A percentile compares a stretch with the other conserved stretches of the same genome.
Conservation (phyloP, 2,797 vertebrate genomes). For the Spinibarbus caldwelli region DNA sequence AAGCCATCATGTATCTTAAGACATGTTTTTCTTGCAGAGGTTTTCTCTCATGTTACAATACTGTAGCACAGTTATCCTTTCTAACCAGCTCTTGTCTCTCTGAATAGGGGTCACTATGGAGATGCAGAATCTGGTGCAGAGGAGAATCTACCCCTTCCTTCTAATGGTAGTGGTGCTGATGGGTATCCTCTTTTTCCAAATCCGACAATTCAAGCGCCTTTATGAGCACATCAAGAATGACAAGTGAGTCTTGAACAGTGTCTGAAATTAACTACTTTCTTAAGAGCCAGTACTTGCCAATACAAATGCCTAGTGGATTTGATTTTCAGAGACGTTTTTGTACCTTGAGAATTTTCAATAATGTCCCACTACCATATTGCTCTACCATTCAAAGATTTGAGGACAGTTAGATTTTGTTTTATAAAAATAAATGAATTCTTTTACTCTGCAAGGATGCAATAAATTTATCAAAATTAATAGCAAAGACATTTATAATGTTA, state of each 20-base stretch:
- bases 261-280: background rate
- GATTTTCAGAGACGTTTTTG: background rate
- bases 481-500: background rate
- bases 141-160: constrained; percentile 97
- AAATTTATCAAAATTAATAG: background rate
- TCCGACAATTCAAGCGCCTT: constrained; percentile 98
- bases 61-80: background rate
- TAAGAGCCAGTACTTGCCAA: background rate
- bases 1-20: background rate
- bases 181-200: constrained; percentile 96
- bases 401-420: background rate
- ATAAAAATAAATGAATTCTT: background rate
- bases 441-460: background rate
- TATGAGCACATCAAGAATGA: constrained; percentile 99
- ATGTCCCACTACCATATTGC: background rate
- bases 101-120: constrained; percentile 90
- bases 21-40: background rate
- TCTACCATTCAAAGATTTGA: background rate
- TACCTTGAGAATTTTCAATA: background rate
- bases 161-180: constrained; percentile 96
- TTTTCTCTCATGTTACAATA: background rate
- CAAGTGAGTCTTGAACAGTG: constrained; percentile 82
- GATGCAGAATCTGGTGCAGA: constrained; percentile 97
- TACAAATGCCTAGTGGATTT: background rate
- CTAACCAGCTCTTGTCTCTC: constrained; percentile 23